A percentile compares a stretch with the other conserved stretches of the same genome.
phyloP scores from a whole-genome alignment of 2,888 invertebrate species.

The Cryptus armator region DNA sequence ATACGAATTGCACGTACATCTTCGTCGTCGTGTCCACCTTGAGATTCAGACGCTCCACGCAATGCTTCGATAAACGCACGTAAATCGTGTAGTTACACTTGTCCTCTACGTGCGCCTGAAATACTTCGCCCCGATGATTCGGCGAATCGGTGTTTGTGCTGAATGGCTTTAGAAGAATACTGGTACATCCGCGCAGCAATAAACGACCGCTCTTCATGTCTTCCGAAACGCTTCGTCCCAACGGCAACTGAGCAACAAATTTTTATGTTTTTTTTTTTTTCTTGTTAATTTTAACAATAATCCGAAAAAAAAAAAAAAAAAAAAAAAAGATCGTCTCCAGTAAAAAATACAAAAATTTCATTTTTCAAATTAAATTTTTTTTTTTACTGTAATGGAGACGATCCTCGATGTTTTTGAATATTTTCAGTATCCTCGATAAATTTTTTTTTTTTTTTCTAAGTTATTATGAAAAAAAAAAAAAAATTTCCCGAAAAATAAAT shows the following conservation, averaged over 20 bases:
- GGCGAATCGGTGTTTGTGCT: slow-evolving; percentile 55
- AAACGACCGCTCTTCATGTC: slow-evolving; percentile 93
- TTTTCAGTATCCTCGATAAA: neutral
- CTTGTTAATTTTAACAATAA: neutral
- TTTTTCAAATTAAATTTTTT: no score
- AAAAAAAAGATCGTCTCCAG: neutral
- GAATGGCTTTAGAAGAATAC: slow-evolving; percentile 87
- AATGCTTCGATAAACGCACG: slow-evolving; percentile 89
- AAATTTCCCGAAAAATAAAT: neutral
- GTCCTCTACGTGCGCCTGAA: slow-evolving; percentile 92
- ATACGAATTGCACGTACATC: slow-evolving; percentile 92
- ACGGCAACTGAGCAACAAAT: slow-evolving; percentile 85
- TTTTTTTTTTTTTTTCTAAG: neutral
- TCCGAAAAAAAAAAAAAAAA: neutral
- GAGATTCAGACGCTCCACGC: slow-evolving; percentile 88
- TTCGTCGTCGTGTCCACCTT: slow-evolving; percentile 88
- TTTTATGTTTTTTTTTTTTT: slow-evolving; percentile 33
- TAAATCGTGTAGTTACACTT: slow-evolving; percentile 93
- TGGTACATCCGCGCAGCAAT: slow-evolving; percentile 91
- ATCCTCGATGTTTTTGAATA: neutral
- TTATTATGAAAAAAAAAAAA: neutral
- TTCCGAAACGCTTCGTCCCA: slow-evolving; percentile 92
- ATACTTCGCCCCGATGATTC: slow-evolving; percentile 80
- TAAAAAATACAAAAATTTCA: neutral
- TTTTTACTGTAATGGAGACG: neutral